Evolutionary conservation across 2,888 invertebrate species (phyloP), one percentile per base, ranked within the genome.

Genomic region (Bombyx huttoni): DNA sequence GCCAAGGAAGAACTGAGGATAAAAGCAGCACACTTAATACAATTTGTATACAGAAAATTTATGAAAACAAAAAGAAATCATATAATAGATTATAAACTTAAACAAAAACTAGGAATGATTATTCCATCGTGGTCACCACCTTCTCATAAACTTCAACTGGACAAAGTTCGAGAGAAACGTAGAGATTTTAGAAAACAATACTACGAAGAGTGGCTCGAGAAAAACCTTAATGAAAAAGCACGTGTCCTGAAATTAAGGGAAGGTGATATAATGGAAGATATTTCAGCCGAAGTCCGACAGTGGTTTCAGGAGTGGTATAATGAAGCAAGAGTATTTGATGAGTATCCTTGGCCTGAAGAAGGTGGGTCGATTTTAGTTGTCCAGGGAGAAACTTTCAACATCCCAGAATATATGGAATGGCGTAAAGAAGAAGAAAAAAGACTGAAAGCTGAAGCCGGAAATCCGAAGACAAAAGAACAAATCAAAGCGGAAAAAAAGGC

Each of bases 231-330:
- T 53, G 91, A 91, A 72, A 89, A 89, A 61, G 65, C 80, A 33
- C 80, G 88, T 13, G 78, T 91, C 14, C 65, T 91, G 14, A 71
- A 75, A 57, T 76, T 91, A 3, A 75, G 89, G 49, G 84, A 88
- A 62, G 91, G 90, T 7, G 84, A 90, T 46, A 84, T 94, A 57
- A 91, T 93, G 78, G 95, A 95, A 67, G 92, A 93, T 61, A 93
- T 95, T 70, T 91, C 92, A 46, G 92, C 91, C 57, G 94, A 95
- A 82, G 91, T 96, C 53, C 87, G 93, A 53, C 91, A 91, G 65
- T 95, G 95, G 95, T 92, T 94, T 67, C 70, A 87, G 49, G 81
- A 91, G 52, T 94, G 93, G 92, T 88, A 93, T 76, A 73, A 75
- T 47, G 70, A 73, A 53, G 72, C 85, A 0, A 84, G 86, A 34